Base-by-base conservation (phyloP, 2,113 vertebrate genomes). In the Gallinago undulata region DNA sequence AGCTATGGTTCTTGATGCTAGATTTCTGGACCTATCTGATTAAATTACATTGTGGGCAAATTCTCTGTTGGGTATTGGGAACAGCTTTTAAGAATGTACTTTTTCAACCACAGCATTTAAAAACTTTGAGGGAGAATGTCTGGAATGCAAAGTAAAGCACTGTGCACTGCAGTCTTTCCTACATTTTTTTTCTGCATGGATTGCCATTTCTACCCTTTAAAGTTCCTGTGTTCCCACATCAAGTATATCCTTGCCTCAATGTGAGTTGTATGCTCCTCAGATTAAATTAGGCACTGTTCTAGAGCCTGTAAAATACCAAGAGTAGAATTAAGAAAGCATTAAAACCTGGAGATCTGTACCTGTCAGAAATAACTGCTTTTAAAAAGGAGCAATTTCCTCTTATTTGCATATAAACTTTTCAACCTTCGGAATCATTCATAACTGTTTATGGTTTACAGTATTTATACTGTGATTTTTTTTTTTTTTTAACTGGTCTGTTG, bases 271-370 rank as follows among this genome's bases (percentile, higher is more conserved):
- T 91, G 83, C 48, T 80, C 85, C 69, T 94, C 69, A 95, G 93
- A 84, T 95, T 95, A 94, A 97, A 89, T 92, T 89, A 91, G 35
- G 87, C 74, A 27, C 73, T 45, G 70, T 81, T 94, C 86, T 88
- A n/a, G 47, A 89, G 37, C 62, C 94, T 87, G 16, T 92, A 89
- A 83, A 48, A 70, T 84, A 59, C 30, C 43, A 93, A 92, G 48
- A 93, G 24, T 67, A 90, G 76, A 94, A 80, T 85, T 91, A 94
- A 97, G 76, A 76, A 97, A 97, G 8, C 7, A 48, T 37, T 74
- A 64, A 96, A 96, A 87, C 83, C 30, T 95, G 79, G 60, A 92
- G 67, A 88, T 88, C 67, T 78, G 63, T 94, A 73, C 81, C 86
- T 59, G 47, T 90, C 80, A 62, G 63, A 97, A 96, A 91, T 56